phyloP scores from a whole-genome alignment of 35 echinoderm and acorn worm species.

The Ophiothrix spiculata region DNA sequence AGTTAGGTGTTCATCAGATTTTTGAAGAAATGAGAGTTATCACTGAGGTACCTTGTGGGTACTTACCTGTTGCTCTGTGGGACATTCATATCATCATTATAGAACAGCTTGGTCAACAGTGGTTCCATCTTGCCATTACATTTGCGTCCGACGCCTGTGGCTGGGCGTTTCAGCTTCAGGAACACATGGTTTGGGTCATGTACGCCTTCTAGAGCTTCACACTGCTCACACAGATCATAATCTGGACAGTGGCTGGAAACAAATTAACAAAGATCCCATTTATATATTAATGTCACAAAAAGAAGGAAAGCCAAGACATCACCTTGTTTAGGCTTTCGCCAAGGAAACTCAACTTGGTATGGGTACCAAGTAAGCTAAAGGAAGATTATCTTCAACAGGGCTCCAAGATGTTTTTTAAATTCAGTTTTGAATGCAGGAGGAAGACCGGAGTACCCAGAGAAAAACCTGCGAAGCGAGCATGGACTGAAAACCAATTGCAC shows the following conservation, averaged over 20 bases:
- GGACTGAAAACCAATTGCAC: too few species aligned
- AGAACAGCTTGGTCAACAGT: conserved; percentile 61
- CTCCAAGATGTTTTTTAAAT: neutral
- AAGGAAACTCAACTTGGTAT: neutral
- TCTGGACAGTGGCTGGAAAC: conserved; percentile 61
- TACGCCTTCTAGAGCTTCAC: conserved; percentile 43
- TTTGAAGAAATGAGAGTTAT: too few species aligned
- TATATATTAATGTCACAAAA: neutral
- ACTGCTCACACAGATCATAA: conserved; percentile 80
- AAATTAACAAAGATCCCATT: neutral
- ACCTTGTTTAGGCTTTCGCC: too few species aligned
- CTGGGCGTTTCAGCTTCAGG: conserved; percentile 79
- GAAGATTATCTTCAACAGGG: neutral
- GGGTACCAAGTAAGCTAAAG: neutral
- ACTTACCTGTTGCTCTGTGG: conserved; percentile 2
- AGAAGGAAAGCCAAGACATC: neutral
- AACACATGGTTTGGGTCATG: conserved; percentile 90
- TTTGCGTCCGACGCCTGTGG: conserved; percentile 29
- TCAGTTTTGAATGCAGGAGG: neutral
- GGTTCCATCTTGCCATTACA: conserved; percentile 54
- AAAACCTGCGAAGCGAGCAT: too few species aligned
- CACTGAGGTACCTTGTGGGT: too few species aligned
- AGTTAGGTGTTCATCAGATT: too few species aligned
- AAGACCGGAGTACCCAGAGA: too few species aligned
- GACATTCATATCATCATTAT: conserved; percentile 49